Base-by-base conservation (phyloP, 2,888 invertebrate genomes). In the Dioctria rufipes region DNA sequence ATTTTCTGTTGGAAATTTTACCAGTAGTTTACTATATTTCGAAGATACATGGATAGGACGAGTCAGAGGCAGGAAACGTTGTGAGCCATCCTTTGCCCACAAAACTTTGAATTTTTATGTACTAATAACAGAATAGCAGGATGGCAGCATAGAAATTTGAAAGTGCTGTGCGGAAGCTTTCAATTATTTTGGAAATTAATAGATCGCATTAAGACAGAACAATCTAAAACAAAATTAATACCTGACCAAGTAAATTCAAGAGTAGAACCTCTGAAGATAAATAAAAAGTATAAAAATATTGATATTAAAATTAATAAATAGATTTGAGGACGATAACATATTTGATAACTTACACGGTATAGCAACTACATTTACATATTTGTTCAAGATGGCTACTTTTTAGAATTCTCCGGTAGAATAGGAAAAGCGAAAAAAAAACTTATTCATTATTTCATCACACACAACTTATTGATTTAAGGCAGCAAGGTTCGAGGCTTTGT, bases 161-260 rank as follows among this genome's bases (percentile, higher is more conserved):
- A 3, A n/a, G 54, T 54, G 54, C 54, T 11, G n/a, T 54, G 54
- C n/a, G 54, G n/a, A 54, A 54, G 54, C 54, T 11, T 11, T 3
- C 54, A 54, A 3, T 54, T 3, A 54, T 54, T 54, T 54, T 54
- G 54, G 54, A 54, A 54, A 54, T 54, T 54, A 1, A 54, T 54
- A 54, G 54, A 54, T n/a, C 3, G 54, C n/a, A 54, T 54, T 54
- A 54, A 54, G 8, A 54, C 54, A 54, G 54, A 54, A n/a, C 11
- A 54, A 54, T 54, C 54, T 54, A 54, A 54, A 54, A 54, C 1
- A 54, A 3, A 54, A n/a, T 54, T 54, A 54, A 54, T 54, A 54
- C 54, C 11, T 54, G 54, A n/a, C 54, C 54, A 54, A 54, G 54
- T 54, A 54, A 54, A 54, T n/a, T 11, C 54, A 54, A n/a, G 54